These are phyloP conservation scores for Acromyrmex echinatior DNA, from an alignment of 1,140 invertebrate genomes.

Conservation along the genomic window DNA sequence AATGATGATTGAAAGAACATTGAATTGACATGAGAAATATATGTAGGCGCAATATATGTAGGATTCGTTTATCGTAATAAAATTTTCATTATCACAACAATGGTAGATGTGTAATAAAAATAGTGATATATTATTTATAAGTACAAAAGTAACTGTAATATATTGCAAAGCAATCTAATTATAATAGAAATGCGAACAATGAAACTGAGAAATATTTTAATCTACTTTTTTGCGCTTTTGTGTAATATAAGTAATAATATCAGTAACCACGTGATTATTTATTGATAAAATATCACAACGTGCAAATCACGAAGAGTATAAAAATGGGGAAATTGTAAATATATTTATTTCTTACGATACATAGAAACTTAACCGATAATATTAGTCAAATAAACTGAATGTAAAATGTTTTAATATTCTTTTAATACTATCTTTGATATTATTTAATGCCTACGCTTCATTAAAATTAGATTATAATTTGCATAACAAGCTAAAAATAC, in stretches of 20 bases:
- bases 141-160: neutral
- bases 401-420: neutral
- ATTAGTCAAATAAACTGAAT: neutral
- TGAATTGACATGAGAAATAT: neutral
- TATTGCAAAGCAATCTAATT: too few relatives aligned
- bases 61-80: neutral
- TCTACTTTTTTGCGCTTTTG: too few relatives aligned
- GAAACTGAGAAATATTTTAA: too few relatives aligned
- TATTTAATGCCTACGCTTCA: neutral
- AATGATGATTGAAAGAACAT: neutral
- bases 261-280: too few relatives aligned
- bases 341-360: too few relatives aligned
- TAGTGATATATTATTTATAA: neutral
- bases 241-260: too few relatives aligned
- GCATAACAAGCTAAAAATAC: neutral
- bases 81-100: neutral
- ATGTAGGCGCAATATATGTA: neutral
- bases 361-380: too few relatives aligned
- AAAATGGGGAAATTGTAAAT: too few relatives aligned
- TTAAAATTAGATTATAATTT: constrained; percentile 12
- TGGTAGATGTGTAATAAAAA: neutral
- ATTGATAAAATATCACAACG: too few relatives aligned
- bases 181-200: too few relatives aligned
- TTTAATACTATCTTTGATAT: neutral
- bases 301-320: too few relatives aligned